Evolutionary conservation across 2,888 invertebrate genomes (phyloP), one percentile per base, ranked within the genome.

Genomic region (Hipparchia semele): DNA sequence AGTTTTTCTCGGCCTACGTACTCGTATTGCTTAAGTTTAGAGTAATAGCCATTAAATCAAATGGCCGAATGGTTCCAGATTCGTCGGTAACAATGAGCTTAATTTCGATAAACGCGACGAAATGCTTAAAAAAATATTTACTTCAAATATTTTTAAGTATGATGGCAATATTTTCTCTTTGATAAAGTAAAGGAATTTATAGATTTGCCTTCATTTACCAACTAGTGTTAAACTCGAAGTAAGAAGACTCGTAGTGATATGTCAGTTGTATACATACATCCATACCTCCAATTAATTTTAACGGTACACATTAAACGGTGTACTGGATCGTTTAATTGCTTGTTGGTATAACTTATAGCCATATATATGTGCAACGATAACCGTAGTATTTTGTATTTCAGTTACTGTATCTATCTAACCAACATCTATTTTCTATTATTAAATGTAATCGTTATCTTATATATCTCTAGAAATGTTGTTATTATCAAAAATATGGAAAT

Each of bases 1-100:
- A 10, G 33, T 12, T 65, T 51, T 6, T 23, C 65, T 23, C 33
- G 53, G 51, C 64, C 64, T 53, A 53, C 64, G 23, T 56, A 56
- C 53, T 53, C 58, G 58, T 53, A 33, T 65, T 65, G 53, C 33
- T 23, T 65, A 65, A 65, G 51, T 64, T 65, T 12, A 33, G 51
- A 51, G 64, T 12, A 45, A 45, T 51, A 65, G 33, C 33, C 33
- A 33, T 33, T 65, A 51, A 33, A 23, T 53, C 33, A 65, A 65
- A 53, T 65, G 65, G 10, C 64, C 10, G 51, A 23, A 12, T 51
- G 53, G 51, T 65, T 64, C 49, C 13, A 49, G 13, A 64, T 9
- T 51, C 49, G 12, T 62, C 46, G 45, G 62, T 65, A 65, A 33
- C 65, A 51, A 65, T 65, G 53, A 53, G 33, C 33, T 53, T 65